A percentile compares a stretch with the other conserved stretches of the same genome.
These are phyloP conservation scores for Dasypogon diadema DNA, from an alignment of 2,888 invertebrate genomes.

Conservation along the genomic window DNA sequence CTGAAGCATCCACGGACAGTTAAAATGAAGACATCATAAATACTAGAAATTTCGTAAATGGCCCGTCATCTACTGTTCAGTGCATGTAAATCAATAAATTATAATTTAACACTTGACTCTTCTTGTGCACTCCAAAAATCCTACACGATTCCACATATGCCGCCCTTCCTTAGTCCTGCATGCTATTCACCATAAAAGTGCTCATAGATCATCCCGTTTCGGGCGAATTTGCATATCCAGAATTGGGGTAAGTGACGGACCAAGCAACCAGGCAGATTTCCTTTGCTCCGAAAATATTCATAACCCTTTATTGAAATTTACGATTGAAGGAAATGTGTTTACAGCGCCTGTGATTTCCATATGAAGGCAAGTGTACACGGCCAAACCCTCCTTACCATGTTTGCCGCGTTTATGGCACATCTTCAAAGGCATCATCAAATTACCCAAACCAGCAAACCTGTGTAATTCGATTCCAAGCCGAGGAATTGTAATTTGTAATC, in stretches of 20 bases:
- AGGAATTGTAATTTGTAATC: slow-evolving; percentile 32
- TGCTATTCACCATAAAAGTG: slow-evolving; percentile 34
- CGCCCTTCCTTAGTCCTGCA: slow-evolving; percentile 15
- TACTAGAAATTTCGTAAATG: slow-evolving; percentile 29
- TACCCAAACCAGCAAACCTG: slow-evolving; percentile 1
- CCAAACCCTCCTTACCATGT: neutral
- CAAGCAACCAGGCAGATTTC: slow-evolving; percentile 41
- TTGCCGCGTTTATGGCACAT: neutral
- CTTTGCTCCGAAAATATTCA: slow-evolving; percentile 39
- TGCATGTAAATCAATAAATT: slow-evolving; percentile 47
- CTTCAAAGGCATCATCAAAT: slow-evolving; percentile 12
- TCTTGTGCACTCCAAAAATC: neutral
- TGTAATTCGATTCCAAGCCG: slow-evolving; percentile 19
- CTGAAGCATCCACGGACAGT: neutral
- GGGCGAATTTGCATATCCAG: slow-evolving; percentile 28
- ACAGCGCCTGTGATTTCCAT: slow-evolving; percentile 16
- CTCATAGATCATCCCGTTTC: slow-evolving; percentile 38
- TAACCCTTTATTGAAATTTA: slow-evolving; percentile 52
- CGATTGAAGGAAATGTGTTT: slow-evolving; percentile 47
- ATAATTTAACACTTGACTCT: slow-evolving; percentile 39
- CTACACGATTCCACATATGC: slow-evolving; percentile 31
- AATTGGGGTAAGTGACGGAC: slow-evolving; percentile 40
- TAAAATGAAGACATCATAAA: slow-evolving; percentile 26
- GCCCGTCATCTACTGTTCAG: slow-evolving; percentile 1
- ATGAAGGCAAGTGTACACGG: slow-evolving; percentile 14